Conservation (phyloP, 2,113 vertebrate species). For the Mormyrus lacerda region DNA sequence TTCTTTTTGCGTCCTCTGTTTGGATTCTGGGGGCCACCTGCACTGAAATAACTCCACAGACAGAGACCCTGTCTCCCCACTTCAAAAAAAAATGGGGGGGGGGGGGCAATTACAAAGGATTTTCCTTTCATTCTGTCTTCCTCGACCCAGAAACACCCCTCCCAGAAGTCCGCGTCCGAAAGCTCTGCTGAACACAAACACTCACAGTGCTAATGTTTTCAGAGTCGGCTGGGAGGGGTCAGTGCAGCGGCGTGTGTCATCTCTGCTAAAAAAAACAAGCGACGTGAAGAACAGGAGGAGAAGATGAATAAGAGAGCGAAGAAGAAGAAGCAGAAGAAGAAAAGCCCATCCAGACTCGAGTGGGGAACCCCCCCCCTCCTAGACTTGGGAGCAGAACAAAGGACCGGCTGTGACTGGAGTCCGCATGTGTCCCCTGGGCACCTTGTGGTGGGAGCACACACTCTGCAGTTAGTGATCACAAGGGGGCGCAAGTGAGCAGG, state of each 20-base stretch:
- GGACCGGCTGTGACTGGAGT: slow-evolving; percentile 23
- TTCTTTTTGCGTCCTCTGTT: neutral
- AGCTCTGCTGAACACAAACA: neutral
- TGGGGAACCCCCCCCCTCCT: slow-evolving; percentile 30
- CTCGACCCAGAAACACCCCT: neutral
- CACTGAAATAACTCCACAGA: neutral
- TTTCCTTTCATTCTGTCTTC: slow-evolving; percentile 21
- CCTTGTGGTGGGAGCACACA: neutral
- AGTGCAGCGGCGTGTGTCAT: neutral
- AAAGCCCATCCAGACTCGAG: slow-evolving; percentile 24
- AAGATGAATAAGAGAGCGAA: slow-evolving; percentile 21
- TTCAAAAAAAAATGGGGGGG: slow-evolving; percentile 7
- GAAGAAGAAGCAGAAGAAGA: slow-evolving; percentile 21
- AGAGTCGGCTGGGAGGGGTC: neutral
- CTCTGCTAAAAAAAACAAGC: slow-evolving; percentile 11
- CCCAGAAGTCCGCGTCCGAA: neutral
- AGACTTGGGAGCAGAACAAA: slow-evolving; percentile 31
- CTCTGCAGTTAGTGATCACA: neutral
- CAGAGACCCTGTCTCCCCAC: neutral
- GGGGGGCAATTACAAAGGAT: slow-evolving; percentile 32
- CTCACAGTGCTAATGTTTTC: neutral
- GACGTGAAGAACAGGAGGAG: slow-evolving; percentile 22
- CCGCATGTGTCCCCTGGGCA: slow-evolving; percentile 27
- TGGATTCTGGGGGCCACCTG: slow-evolving; percentile 3
- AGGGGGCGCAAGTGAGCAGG: neutral